Base-by-base conservation (phyloP, 92 coral and sea anemone genomes). In the Zoanthus gigantus region DNA sequence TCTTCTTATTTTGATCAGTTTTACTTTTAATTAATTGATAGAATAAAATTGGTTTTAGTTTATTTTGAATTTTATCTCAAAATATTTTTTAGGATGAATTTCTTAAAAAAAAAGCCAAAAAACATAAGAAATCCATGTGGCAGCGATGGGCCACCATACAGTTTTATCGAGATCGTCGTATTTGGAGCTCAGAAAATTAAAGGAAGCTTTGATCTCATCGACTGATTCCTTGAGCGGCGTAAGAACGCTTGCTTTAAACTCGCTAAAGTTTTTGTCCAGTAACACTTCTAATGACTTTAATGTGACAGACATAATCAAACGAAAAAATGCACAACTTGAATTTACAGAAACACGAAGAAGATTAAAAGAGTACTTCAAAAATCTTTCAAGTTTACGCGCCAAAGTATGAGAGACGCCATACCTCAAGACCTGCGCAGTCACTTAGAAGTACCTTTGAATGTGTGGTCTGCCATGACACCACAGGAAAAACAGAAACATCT, bases 221-320 rank as follows among this genome's bases (percentile, higher is more conserved):
- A 78, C 9, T 78, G 83, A 78, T 57, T 53, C 83, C 83, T 53
- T 78, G 71, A 78, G 56, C 71, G 83, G 83, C 71, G 53, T 76
- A 76, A 76, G 80, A 76, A 76, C 80, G 46, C 80, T 52, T 52
- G 80, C 66, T 76, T 76, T 65, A 76, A 76, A 76, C 46, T 78
- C 83, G 71, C 83, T 61, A 31, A 78, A 78, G 0, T 56, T 78
- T 78, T 78, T 78, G 83, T 57, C 83, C 83, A 78, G 83, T 78
- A 78, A 78, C 46, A 3, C 83, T 78, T 78, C 71, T 78, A 78
- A 78, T 37, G 83, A 78, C n/a, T 78, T 71, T 57, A 78, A 48
- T 71, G 83, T 78, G 53, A 78, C 83, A 78, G 83, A 56, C 83
- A 78, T 78, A 17, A 37, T 57, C 58, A 57, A 78, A 78, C 83